phyloP scores from a whole-genome alignment of 2,888 invertebrate species.

The Cepaea hortensis region DNA sequence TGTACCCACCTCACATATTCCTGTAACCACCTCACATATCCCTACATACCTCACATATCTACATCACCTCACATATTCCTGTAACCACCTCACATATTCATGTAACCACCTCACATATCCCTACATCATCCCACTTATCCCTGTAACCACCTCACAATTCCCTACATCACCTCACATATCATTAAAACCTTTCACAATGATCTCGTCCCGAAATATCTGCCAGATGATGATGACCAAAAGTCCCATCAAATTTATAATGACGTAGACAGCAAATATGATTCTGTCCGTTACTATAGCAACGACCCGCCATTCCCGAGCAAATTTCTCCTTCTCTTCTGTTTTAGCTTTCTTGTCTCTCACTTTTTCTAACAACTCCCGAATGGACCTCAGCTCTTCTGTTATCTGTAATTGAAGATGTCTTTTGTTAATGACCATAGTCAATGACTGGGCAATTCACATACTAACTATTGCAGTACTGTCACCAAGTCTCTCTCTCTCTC shows the following conservation, averaged over 20 bases:
- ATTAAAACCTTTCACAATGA: slow-evolving; percentile 9
- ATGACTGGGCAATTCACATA: not conserved
- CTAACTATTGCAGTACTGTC: too few relatives aligned
- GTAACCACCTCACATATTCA: too few relatives aligned
- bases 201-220: slow-evolving; percentile 49
- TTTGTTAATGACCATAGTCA: not conserved
- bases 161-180: not conserved
- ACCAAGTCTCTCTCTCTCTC: not conserved
- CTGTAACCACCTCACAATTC: not conserved
- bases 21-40: too few relatives aligned
- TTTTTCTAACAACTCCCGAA: slow-evolving; percentile 70
- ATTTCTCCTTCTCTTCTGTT: slow-evolving; percentile 21
- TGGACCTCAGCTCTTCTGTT: slow-evolving; percentile 63
- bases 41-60: too few relatives aligned
- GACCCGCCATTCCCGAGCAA: slow-evolving; percentile 45
- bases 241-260: slow-evolving; percentile 67
- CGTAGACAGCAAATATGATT: slow-evolving; percentile 69
- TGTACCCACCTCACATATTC: too few relatives aligned
- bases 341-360: slow-evolving; percentile 30
- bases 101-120: too few relatives aligned
- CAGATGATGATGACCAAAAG: slow-evolving; percentile 68
- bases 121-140: not conserved
- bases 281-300: slow-evolving; percentile 73
- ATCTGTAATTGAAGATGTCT: slow-evolving; percentile 28
- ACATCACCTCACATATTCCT: too few relatives aligned